phyloP scores from a whole-genome alignment of 1,140 invertebrate species.

The Dermatophagoides farinae region DNA sequence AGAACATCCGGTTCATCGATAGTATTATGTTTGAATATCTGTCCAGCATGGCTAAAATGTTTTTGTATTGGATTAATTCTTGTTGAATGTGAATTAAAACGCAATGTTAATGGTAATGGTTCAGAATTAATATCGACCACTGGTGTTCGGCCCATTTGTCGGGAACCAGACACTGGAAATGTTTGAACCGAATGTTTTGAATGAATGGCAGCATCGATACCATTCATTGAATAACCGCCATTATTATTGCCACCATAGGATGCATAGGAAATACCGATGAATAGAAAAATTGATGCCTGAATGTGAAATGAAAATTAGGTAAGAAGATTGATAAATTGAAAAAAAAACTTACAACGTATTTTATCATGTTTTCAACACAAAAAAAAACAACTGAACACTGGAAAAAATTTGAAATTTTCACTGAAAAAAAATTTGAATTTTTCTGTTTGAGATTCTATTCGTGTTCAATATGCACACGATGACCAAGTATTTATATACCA shows the following conservation, averaged over 20 bases:
- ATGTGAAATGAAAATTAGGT: neutral
- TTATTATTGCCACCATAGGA: no score
- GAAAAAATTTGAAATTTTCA: no score
- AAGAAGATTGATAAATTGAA: neutral
- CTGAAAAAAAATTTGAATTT: no score
- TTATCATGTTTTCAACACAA: neutral
- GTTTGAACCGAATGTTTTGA: neutral
- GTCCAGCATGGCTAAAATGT: neutral
- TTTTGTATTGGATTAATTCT: neutral
- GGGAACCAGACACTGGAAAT: neutral
- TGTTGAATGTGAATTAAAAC: conserved; percentile 2
- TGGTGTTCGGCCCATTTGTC: neutral
- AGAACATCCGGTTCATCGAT: neutral
- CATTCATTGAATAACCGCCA: neutral
- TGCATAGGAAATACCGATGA: neutral
- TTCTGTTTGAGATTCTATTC: no score
- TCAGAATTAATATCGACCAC: conserved; percentile 1
- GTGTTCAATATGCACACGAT: no score
- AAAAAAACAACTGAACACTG: neutral
- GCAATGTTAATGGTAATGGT: neutral
- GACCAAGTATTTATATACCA: no score
- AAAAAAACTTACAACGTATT: neutral
- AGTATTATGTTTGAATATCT: neutral
- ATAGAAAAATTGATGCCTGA: neutral
- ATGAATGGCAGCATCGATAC: neutral